These are phyloP conservation scores for Brachionus rubens DNA, from an alignment of 1,140 invertebrate genomes.

Conservation along the genomic window DNA sequence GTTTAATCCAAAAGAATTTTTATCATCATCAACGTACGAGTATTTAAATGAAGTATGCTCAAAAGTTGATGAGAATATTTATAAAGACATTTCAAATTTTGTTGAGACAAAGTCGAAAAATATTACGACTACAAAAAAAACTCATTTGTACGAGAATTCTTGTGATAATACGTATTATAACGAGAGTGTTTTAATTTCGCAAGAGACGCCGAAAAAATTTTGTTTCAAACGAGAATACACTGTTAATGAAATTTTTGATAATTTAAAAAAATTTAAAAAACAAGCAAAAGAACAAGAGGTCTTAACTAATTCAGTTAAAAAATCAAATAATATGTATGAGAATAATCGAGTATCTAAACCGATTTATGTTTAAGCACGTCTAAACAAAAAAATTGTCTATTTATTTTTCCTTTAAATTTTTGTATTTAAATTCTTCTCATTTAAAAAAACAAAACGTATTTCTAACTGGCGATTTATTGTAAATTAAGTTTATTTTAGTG, in stretches of 20 bases:
- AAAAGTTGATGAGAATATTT: conserved; percentile 16
- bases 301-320: not conserved
- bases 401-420: conserved; percentile 3
- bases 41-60: not conserved
- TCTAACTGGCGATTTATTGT: too few species aligned
- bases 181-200: not conserved
- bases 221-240: conserved; percentile 15
- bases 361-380: conserved; percentile 26
- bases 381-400: not conserved
- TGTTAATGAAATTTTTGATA: conserved; percentile 39
- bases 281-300: conserved; percentile 38
- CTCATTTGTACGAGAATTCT: not conserved
- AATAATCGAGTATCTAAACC: conserved; percentile 1
- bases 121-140: not conserved
- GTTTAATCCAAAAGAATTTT: not conserved
- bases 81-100: conserved; percentile 31
- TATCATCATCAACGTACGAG: not conserved
- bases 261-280: conserved; percentile 41
- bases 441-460: too few species aligned
- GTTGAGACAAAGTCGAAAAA: not conserved
- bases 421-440: too few species aligned
- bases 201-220: not conserved
- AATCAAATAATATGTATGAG: not conserved
- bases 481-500: too few species aligned
- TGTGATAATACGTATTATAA: not conserved